Conservation (phyloP, 2,888 invertebrate species). For the Caradrina clavipalpis region DNA sequence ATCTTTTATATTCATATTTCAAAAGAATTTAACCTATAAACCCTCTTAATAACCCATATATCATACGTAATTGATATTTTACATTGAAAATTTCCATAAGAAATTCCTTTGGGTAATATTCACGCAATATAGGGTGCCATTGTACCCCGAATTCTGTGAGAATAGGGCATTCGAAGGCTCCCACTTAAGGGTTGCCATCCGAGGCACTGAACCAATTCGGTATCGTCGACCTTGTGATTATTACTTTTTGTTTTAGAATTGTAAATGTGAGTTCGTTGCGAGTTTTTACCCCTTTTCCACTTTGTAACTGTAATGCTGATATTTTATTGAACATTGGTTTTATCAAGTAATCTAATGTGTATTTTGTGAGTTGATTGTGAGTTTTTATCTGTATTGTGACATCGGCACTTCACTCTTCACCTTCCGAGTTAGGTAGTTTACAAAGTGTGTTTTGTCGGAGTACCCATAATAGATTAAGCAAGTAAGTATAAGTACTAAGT, state of each 20-base stretch:
- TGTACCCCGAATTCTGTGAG: slow-evolving; percentile 52
- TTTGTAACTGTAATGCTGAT: background rate
- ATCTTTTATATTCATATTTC: slow-evolving; percentile 19
- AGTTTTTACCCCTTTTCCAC: slow-evolving; percentile 27
- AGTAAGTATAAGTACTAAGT: no score
- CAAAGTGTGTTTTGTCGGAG: no score
- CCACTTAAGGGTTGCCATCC: slow-evolving; percentile 45
- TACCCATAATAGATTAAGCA: no score
- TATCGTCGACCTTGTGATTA: slow-evolving; percentile 45
- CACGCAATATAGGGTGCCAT: slow-evolving; percentile 55
- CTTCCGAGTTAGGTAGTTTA: no score
- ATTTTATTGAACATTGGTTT: slow-evolving; percentile 17
- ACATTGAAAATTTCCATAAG: slow-evolving; percentile 47
- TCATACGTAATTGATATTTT: slow-evolving; percentile 54
- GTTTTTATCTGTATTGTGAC: no score
- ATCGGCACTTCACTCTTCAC: no score
- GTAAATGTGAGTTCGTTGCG: slow-evolving; percentile 23
- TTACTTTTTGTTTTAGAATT: slow-evolving; percentile 49
- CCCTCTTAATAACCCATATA: slow-evolving; percentile 48
- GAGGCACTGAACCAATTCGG: slow-evolving; percentile 60
- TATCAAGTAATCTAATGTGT: background rate
- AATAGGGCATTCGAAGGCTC: slow-evolving; percentile 57
- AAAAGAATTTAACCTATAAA: slow-evolving; percentile 47
- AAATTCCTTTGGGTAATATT: slow-evolving; percentile 56
- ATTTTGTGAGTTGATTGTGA: background rate